phyloP scores from a whole-genome alignment of 2,888 invertebrate species.

The Pollenia griseotomentosa region DNA sequence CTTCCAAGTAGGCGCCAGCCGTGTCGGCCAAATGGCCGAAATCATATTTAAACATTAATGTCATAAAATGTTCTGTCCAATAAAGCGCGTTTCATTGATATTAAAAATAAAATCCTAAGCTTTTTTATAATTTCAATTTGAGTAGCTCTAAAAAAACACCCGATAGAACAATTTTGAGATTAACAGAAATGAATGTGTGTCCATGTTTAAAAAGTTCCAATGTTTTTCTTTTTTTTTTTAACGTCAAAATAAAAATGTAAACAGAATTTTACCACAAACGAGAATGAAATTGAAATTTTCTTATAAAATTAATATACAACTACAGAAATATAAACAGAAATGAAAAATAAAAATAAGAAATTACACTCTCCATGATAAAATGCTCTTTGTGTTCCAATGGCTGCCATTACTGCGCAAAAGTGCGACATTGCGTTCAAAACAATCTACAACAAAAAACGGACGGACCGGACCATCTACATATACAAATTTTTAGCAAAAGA shows the following conservation, averaged over 20 bases:
- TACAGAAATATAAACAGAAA: neutral
- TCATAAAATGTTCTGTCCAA: no score
- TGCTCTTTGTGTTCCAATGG: constrained; percentile 37
- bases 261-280: constrained; percentile 15
- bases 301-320: constrained; percentile 15
- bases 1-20: no score
- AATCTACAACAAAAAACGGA: constrained; percentile 24
- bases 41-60: no score
- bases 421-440: constrained; percentile 48
- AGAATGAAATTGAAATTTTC: neutral
- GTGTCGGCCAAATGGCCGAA: no score
- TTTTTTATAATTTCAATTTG: no score
- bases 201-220: no score
- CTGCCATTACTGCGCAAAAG: constrained; percentile 61
- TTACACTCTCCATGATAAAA: neutral
- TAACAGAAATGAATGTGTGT: no score
- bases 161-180: no score
- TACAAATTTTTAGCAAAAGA: constrained; percentile 33
- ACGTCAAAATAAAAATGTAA: neutral
- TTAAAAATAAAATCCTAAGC: no score
- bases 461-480: neutral
- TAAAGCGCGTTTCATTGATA: no score
- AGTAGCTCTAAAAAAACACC: no score
- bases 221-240: neutral
- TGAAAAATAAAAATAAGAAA: neutral